Conservation (phyloP, 2,113 vertebrate genomes). For the Toxotes chatareus region DNA sequence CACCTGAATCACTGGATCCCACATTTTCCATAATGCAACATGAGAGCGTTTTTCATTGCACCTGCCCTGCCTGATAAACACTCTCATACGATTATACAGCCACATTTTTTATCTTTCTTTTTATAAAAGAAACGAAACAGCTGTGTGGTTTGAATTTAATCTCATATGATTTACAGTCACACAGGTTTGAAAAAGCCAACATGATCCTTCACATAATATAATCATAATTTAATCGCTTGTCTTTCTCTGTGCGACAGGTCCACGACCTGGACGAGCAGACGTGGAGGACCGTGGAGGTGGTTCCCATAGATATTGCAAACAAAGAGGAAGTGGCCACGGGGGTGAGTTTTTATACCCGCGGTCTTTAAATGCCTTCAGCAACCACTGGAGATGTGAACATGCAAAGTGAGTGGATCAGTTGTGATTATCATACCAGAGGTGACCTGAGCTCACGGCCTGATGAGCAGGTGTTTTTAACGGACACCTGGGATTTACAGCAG, state of each 20-base stretch:
- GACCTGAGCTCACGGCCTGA: neutral
- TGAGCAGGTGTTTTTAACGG: neutral
- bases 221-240: neutral
- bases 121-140: too few species aligned
- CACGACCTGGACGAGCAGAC: conserved; percentile 94
- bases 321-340: conserved; percentile 90
- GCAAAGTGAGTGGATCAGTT: too few species aligned
- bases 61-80: too few species aligned
- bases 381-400: neutral
- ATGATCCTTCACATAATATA: neutral
- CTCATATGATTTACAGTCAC: neutral
- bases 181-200: conserved; percentile 30
- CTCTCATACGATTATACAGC: too few species aligned
- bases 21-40: conserved; percentile 30
- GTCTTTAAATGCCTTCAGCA: neutral
- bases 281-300: conserved; percentile 94
- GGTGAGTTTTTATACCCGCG: conserved; percentile 83
- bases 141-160: conserved; percentile 23
- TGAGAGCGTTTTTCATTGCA: too few species aligned
- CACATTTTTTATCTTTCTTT: too few species aligned
- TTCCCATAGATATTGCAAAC: conserved; percentile 95
- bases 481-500: neutral
- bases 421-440: too few species aligned
- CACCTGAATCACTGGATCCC: neutral
- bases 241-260: conserved; percentile 82